These are phyloP conservation scores for Chrysotoxum bicinctum DNA, from an alignment of 2,888 invertebrate genomes.

Conservation along the genomic window DNA sequence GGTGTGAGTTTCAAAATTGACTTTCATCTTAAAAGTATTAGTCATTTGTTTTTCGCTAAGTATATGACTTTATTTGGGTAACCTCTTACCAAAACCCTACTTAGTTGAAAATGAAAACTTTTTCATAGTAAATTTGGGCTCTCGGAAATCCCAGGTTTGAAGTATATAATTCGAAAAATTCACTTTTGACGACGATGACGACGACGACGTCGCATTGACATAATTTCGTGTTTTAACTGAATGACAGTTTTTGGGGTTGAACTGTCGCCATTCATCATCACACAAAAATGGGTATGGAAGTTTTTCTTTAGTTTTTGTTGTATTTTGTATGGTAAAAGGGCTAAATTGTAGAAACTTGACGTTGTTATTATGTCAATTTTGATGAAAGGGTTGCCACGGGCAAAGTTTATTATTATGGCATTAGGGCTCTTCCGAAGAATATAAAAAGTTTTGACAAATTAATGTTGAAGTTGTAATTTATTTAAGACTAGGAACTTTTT, in stretches of 20 bases:
- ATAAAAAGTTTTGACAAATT: constrained; percentile 29
- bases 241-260: constrained; percentile 18
- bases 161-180: constrained; percentile 24
- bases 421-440: not conserved
- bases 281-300: not conserved
- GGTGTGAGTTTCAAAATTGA: not conserved
- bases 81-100: not conserved
- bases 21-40: not conserved
- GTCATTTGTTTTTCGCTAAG: constrained; percentile 20
- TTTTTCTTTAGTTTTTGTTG: not conserved
- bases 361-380: constrained; percentile 28
- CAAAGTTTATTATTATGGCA: not conserved
- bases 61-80: not conserved
- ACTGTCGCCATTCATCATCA: constrained; percentile 20
- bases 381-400: constrained; percentile 26
- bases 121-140: constrained; percentile 4
- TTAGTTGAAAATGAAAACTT: not conserved
- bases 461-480: constrained; percentile 5
- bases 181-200: not conserved
- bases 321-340: not conserved
- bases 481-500: constrained; percentile 9
- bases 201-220: not conserved
- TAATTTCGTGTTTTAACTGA: constrained; percentile 15
- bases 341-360: constrained; percentile 20
- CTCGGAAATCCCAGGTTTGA: not conserved